Conservation (phyloP, 2,888 invertebrate genomes). For the Chironomus riparius region DNA sequence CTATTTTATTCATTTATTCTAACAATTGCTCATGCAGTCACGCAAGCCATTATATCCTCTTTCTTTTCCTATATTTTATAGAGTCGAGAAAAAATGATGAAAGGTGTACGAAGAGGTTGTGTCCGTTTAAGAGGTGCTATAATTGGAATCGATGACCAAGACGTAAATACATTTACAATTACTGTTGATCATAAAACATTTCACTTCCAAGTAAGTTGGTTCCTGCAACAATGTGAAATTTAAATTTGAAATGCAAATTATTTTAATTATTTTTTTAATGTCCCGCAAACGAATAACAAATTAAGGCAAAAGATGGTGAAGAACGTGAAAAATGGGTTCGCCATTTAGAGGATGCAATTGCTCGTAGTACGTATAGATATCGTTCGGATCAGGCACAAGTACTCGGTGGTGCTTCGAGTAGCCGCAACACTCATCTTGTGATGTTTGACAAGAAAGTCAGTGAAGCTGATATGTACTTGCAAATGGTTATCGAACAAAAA, state of each 20-base stretch:
- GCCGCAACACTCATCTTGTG: conserved; percentile 40
- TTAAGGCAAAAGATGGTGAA: conserved; percentile 80
- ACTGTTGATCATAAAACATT: conserved; percentile 99
- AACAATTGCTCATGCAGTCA: not conserved
- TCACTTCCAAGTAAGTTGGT: conserved; percentile 73
- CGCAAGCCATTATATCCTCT: not conserved
- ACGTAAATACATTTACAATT: conserved; percentile 98
- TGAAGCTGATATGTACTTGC: conserved; percentile 93
- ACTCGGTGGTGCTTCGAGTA: conserved; percentile 36
- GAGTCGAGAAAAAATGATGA: conserved; percentile 98
- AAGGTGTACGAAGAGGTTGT: conserved; percentile 92
- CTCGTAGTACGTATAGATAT: conserved; percentile 62
- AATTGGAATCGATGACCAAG: conserved; percentile 98
- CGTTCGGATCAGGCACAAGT: conserved; percentile 33
- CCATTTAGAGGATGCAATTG: conserved; percentile 88
- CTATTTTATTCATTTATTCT: too few relatives aligned
- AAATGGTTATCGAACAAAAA: conserved; percentile 89
- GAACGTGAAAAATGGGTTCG: conserved; percentile 96
- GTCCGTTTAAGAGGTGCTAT: conserved; percentile 76
- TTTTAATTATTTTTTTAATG: conserved; percentile 50
- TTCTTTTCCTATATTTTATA: conserved; percentile 40
- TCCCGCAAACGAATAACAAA: conserved; percentile 33
- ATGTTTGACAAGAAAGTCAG: conserved; percentile 84
- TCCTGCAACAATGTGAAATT: not conserved
- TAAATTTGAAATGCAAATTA: not conserved